Percentiles rank a stretch among this genome's conserved stretches.
These are phyloP conservation scores for Pyrrhura leucotis DNA, from an alignment of 2,797 vertebrate genomes.

Conservation along the genomic window DNA sequence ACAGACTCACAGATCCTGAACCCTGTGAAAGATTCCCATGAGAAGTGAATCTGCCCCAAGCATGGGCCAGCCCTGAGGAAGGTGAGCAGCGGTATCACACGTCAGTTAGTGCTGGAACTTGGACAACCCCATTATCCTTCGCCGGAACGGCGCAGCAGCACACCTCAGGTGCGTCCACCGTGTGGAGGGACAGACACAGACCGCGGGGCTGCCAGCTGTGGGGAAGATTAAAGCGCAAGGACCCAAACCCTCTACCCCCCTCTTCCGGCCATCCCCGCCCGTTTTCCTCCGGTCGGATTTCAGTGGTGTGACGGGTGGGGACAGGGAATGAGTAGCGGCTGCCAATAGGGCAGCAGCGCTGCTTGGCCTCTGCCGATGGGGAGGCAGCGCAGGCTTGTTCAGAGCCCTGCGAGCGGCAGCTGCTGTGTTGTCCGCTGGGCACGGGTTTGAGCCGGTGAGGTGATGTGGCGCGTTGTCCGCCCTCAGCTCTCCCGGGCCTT, in stretches of 20 bases:
- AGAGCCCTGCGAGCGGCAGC: not conserved
- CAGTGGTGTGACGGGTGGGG: not conserved
- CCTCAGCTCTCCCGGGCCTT: not conserved
- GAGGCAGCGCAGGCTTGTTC: not conserved
- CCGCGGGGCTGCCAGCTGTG: not conserved
- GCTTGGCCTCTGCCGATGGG: too few species aligned
- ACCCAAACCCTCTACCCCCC: not conserved
- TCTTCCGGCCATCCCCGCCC: not conserved
- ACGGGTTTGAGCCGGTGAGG: not conserved
- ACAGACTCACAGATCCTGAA: not conserved
- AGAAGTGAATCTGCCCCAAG: not conserved
- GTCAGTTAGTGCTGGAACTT: not conserved
- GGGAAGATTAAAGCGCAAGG: not conserved
- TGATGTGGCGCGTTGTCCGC: not conserved
- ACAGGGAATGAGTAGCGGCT: not conserved
- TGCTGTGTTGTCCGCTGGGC: not conserved
- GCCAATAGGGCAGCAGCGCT: not conserved
- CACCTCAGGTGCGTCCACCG: not conserved
- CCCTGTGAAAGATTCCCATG: not conserved
- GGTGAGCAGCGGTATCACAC: not conserved
- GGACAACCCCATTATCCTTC: not conserved
- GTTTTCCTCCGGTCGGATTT: not conserved
- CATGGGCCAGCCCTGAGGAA: not conserved
- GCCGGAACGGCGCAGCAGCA: not conserved
- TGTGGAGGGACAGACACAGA: not conserved